A percentile compares a stretch with the other conserved stretches of the same genome.
phyloP scores from a whole-genome alignment of 2,888 invertebrate species.

The Drosophila falleni region DNA sequence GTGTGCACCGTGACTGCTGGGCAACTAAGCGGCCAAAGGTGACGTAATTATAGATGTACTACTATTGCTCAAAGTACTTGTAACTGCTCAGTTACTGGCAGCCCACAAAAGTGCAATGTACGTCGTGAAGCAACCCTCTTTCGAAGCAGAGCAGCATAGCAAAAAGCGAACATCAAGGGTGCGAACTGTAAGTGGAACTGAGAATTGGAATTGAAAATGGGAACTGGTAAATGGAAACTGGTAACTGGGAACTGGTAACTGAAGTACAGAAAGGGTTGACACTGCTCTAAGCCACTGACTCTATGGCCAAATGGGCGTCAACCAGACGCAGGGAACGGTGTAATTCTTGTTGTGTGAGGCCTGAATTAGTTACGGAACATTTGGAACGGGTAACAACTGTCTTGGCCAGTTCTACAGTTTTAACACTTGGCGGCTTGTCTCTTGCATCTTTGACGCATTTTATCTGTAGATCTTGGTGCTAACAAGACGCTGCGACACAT shows the following conservation, averaged over 20 bases:
- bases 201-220: slow-evolving; percentile 10
- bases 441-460: slow-evolving; percentile 43
- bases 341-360: slow-evolving; percentile 15
- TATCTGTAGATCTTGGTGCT: slow-evolving; percentile 67
- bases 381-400: slow-evolving; percentile 17
- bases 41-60: slow-evolving; percentile 81
- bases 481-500: slow-evolving; percentile 78
- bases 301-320: slow-evolving; percentile 48
- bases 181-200: slow-evolving; percentile 35
- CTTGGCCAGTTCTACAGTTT: slow-evolving; percentile 34
- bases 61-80: slow-evolving; percentile 20
- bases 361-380: slow-evolving; percentile 2
- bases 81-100: slow-evolving; percentile 30
- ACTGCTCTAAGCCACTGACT: slow-evolving; percentile 16
- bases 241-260: slow-evolving; percentile 8
- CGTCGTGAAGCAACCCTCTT: slow-evolving; percentile 59
- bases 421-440: slow-evolving; percentile 45
- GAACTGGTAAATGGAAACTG: slow-evolving; percentile 24
- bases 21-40: slow-evolving; percentile 54
- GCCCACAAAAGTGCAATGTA: slow-evolving; percentile 72
- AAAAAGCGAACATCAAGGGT: slow-evolving; percentile 34
- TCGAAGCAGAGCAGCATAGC: slow-evolving; percentile 32
- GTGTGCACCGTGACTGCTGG: slow-evolving; percentile 42
- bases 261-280: slow-evolving; percentile 53
- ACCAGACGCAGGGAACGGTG: slow-evolving; percentile 46